These are phyloP conservation scores for Rhinatrema bivittatum DNA, from an alignment of 2,797 vertebrate species.

Conservation along the genomic window DNA sequence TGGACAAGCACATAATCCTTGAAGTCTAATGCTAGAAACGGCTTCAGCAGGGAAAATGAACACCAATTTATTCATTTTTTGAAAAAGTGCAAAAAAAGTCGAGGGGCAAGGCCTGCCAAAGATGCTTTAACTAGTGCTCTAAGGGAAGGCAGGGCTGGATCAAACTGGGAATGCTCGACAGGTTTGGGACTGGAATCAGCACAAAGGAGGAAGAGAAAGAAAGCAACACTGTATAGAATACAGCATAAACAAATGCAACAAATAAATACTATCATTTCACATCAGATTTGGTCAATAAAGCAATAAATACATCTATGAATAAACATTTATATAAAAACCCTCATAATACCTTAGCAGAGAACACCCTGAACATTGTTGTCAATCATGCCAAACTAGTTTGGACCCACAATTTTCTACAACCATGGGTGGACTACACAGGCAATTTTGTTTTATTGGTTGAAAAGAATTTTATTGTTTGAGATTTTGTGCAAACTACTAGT, in stretches of 20 bases:
- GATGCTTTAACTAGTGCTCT: no score
- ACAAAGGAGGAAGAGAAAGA: neutral
- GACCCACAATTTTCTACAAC: neutral
- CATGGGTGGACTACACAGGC: neutral
- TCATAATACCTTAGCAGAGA: neutral
- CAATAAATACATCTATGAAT: constrained; percentile 2
- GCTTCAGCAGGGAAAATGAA: no score
- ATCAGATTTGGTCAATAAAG: constrained; percentile 18
- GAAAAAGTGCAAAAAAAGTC: neutral
- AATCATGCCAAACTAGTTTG: neutral
- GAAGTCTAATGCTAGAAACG: no score
- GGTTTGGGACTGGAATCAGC: neutral
- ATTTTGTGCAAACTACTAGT: neutral
- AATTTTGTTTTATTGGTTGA: no score
- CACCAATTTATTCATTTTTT: neutral
- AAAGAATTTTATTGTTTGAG: no score
- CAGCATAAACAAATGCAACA: constrained; percentile 6
- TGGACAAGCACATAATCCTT: neutral
- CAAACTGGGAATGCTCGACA: neutral
- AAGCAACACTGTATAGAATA: neutral
- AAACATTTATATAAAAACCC: neutral
- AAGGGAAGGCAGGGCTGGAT: no score
- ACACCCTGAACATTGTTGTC: neutral
- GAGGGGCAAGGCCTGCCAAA: no score
- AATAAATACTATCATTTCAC: constrained; percentile 3